A percentile compares a stretch with the other conserved stretches of the same genome.
Evolutionary conservation across 2,888 invertebrate genomes (phyloP).

Genomic region (Acleris emargana): DNA sequence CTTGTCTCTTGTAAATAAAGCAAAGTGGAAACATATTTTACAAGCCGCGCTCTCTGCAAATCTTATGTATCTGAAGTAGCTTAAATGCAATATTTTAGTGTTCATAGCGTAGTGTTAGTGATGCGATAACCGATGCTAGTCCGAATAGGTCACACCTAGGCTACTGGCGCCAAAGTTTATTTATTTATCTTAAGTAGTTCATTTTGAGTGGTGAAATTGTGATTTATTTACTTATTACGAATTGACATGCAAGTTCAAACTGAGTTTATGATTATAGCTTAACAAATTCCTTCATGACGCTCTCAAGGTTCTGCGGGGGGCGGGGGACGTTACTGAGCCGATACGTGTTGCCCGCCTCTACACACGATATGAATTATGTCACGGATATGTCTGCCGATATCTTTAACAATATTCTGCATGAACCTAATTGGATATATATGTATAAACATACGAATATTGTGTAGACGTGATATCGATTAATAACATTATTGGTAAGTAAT

Average conservation of each 20-base stretch:
- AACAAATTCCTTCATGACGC: too few species aligned
- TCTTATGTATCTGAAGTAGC: slow-evolving; percentile 39
- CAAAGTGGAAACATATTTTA: slow-evolving; percentile 4
- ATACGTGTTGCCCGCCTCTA: too few species aligned
- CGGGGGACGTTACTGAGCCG: too few species aligned
- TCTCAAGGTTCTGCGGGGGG: too few species aligned
- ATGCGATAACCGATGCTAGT: slow-evolving; percentile 54
- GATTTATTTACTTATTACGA: background rate
- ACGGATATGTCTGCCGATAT: too few species aligned
- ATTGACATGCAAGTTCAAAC: background rate
- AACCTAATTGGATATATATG: too few species aligned
- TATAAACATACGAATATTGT: too few species aligned
- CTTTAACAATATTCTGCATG: too few species aligned
- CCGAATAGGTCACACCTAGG: slow-evolving; percentile 49
- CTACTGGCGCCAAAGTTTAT: slow-evolving; percentile 48
- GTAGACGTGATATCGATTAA: too few species aligned
- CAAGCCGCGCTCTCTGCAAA: slow-evolving; percentile 37
- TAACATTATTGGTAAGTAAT: too few species aligned
- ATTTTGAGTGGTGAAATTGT: slow-evolving; percentile 5
- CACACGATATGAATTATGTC: too few species aligned
- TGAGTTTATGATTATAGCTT: too few species aligned
- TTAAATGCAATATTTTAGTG: slow-evolving; percentile 26
- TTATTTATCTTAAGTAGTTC: slow-evolving; percentile 28
- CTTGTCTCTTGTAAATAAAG: background rate
- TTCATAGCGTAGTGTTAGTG: slow-evolving; percentile 42